Percentiles rank a stretch among this genome's conserved stretches.
phyloP scores from a whole-genome alignment of 1,140 invertebrate species.

The Penaeus chinensis region DNA sequence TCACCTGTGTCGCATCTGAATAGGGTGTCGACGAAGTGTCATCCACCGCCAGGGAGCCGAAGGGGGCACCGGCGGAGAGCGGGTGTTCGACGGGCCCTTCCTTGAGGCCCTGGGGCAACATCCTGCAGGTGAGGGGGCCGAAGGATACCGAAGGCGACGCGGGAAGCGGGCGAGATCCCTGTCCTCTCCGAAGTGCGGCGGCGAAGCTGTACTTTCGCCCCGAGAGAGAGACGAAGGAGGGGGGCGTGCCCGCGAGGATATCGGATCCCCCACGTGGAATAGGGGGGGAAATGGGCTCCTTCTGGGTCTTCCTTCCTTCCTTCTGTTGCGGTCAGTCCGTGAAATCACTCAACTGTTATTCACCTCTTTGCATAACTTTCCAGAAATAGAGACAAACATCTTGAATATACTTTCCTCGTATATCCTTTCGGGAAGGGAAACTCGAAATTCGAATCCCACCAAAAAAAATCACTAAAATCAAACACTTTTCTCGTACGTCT shows the following conservation, averaged over 20 bases:
- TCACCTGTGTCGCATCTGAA: slow-evolving; percentile 95
- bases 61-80: slow-evolving; percentile 51
- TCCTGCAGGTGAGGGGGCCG: neutral
- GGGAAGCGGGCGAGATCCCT: too few relatives aligned
- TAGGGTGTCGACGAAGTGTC: slow-evolving; percentile 93
- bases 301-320: neutral
- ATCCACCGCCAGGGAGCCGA: slow-evolving; percentile 77
- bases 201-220: neutral
- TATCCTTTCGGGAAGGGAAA: too few relatives aligned
- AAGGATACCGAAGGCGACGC: neutral
- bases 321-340: neutral
- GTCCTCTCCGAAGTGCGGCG: neutral
- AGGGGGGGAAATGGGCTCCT: neutral
- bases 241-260: too few relatives aligned
- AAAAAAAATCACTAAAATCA: neutral
- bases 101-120: slow-evolving; percentile 52
- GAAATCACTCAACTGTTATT: slow-evolving; percentile 19
- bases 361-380: neutral
- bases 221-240: too few relatives aligned
- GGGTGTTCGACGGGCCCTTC: slow-evolving; percentile 38
- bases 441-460: slow-evolving; percentile 7
- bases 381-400: too few relatives aligned
- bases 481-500: neutral
- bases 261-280: too few relatives aligned
- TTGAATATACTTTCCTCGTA: too few relatives aligned